A percentile compares a stretch with the other conserved stretches of the same genome.
phyloP scores from a whole-genome alignment of 1,140 invertebrate species.

The Hydropsyche tenuis region DNA sequence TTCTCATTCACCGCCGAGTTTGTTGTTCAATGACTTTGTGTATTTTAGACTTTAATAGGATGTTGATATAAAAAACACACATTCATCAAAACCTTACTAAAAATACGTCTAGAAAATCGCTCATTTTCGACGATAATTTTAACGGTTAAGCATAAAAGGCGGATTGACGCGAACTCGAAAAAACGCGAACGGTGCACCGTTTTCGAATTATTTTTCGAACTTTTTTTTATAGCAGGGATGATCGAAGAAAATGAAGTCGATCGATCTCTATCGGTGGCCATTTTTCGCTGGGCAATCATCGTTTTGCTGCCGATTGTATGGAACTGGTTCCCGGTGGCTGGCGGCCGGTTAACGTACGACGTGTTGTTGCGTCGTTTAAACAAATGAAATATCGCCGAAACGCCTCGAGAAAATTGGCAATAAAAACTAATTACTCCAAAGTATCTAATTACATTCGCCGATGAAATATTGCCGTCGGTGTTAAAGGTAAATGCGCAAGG shows the following conservation, averaged over 20 bases:
- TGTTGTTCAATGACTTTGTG: slow-evolving; percentile 48
- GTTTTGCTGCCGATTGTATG: slow-evolving; percentile 8
- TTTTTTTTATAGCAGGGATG: no score
- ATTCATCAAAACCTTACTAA: not conserved
- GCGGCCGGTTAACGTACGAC: slow-evolving; percentile 15
- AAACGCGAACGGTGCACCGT: no score
- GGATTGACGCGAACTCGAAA: no score
- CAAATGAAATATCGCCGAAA: slow-evolving; percentile 42
- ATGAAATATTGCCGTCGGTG: slow-evolving; percentile 34
- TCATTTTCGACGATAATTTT: no score
- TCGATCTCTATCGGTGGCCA: not conserved
- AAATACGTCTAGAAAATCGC: no score
- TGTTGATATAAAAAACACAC: slow-evolving; percentile 21
- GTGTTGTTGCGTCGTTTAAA: slow-evolving; percentile 35
- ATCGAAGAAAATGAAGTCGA: no score
- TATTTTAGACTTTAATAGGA: slow-evolving; percentile 48
- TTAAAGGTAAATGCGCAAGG: slow-evolving; percentile 30
- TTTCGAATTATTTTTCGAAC: no score
- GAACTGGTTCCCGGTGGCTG: slow-evolving; percentile 27
- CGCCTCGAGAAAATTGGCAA: slow-evolving; percentile 42
- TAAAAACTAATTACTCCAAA: slow-evolving; percentile 42
- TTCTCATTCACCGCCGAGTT: slow-evolving; percentile 37
- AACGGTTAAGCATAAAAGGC: no score
- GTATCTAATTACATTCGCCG: slow-evolving; percentile 39
- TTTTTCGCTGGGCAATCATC: slow-evolving; percentile 22